Conservation (phyloP, 1,140 invertebrate species). For the Pseudobourletiella spinata region DNA sequence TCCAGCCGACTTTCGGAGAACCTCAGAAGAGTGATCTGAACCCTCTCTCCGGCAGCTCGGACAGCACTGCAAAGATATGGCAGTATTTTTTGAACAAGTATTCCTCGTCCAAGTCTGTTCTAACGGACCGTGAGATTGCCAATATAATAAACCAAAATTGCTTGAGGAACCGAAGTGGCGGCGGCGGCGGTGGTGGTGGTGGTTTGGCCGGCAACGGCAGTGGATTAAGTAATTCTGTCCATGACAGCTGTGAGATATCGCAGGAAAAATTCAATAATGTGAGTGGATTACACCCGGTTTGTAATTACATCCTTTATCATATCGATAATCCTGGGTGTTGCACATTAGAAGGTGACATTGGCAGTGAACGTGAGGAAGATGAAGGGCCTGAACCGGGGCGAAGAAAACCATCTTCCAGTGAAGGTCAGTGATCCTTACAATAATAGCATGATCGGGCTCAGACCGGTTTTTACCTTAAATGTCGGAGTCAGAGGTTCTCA, state of each 20-base stretch:
- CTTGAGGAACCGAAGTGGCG: neutral
- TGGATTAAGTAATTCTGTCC: too few species aligned
- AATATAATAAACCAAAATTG: neutral
- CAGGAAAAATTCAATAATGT: neutral
- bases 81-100: conserved; percentile 2
- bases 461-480: too few species aligned
- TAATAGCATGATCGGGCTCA: too few species aligned
- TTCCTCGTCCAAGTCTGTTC: neutral
- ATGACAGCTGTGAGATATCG: neutral
- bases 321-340: conserved; percentile 28
- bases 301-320: conserved; percentile 13
- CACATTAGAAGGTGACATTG: neutral
- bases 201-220: neutral
- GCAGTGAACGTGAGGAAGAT: neutral
- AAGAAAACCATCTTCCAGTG: conserved; percentile 26
- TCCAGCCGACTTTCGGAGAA: too few species aligned
- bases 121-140: neutral
- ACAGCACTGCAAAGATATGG: too few species aligned
- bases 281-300: neutral
- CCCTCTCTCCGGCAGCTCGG: too few species aligned
- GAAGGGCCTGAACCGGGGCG: neutral
- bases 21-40: too few species aligned
- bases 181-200: neutral
- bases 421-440: conserved; percentile 28
- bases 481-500: too few species aligned